Evolutionary conservation across 2,113 vertebrate genomes (phyloP), one percentile per base, ranked within the genome.

Genomic region (Mus musculus): DNA sequence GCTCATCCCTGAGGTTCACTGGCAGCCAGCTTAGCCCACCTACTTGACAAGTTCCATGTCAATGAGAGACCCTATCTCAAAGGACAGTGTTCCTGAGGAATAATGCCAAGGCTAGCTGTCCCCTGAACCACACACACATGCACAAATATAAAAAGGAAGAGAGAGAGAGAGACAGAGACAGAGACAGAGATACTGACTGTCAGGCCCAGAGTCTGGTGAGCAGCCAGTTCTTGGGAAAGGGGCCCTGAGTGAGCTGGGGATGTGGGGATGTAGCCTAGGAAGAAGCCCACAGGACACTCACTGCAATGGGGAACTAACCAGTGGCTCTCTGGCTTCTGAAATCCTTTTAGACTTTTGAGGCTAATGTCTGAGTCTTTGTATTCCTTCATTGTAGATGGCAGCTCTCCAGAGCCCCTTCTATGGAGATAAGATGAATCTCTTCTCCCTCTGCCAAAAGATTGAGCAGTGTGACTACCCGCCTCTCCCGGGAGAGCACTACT

Each of bases 361-460:
- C 97, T 94, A 92, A 93, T 96, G 78, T n/a, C 16, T 52, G 0
- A 39, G 24, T 49, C 65, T 87, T 39, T 71, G 28, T 86, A 19
- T 89, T 56, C 49, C 11, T 81, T 24, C 28, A 93, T 88, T 97
- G 52, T 98, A 99, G 99, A 99, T 99, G 99, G 99, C 99, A 52
- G 99, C 99, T 96, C 98, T 99, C 85, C 99, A 99, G 98, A 99
- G 99, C 96, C 99, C 99, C 61, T 99, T 99, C 98, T 99, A 99
- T 1, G 99, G 99, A 61, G 99, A 99, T 96, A 99, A 99, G 97
- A 99, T 99, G 99, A 99, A 99, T 95, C 98, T 99, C 95, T 99
- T 99, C 96, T 99, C 99, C 94, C 98, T 99, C 90, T 99, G 99
- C 98, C 99, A 99, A 95, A 99, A 99, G 98, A 99, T 99, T n/a